Evolutionary conservation across 2,113 vertebrate genomes (phyloP).

Genomic region (Martes martes): DNA sequence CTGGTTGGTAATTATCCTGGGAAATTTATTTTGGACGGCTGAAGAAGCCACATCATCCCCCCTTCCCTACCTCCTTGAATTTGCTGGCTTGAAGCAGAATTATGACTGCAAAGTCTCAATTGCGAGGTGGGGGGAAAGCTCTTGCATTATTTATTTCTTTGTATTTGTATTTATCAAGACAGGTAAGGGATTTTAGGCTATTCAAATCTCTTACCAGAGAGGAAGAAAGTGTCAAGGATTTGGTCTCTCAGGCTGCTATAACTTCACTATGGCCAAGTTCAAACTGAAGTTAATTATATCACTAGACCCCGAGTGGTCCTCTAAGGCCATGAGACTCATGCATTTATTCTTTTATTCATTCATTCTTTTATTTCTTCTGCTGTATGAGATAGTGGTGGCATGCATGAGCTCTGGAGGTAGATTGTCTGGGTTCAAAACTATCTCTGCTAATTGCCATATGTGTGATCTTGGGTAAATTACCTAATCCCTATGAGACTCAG

Average conservation of each 20-base stretch:
- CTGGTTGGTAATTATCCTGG: slow-evolving; percentile 77
- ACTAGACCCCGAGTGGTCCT: background rate
- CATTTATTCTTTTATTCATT: slow-evolving; percentile 12
- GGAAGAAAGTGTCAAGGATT: slow-evolving; percentile 30
- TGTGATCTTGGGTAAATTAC: background rate
- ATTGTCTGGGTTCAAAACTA: background rate
- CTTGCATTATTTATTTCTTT: slow-evolving; percentile 74
- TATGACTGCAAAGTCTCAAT: slow-evolving; percentile 70
- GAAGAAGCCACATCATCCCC: slow-evolving; percentile 63
- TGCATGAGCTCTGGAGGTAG: background rate
- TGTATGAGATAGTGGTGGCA: background rate
- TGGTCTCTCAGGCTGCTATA: background rate
- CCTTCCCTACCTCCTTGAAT: slow-evolving; percentile 51
- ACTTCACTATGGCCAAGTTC: slow-evolving; percentile 58
- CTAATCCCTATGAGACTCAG: background rate
- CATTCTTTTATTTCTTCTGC: slow-evolving; percentile 7
- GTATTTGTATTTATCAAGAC: slow-evolving; percentile 67
- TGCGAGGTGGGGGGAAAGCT: slow-evolving; percentile 13
- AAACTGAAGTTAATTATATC: slow-evolving; percentile 53
- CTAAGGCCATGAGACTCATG: slow-evolving; percentile 6
- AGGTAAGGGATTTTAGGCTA: slow-evolving; percentile 52
- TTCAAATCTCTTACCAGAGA: slow-evolving; percentile 64
- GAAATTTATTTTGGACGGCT: slow-evolving; percentile 79
- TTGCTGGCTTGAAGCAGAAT: slow-evolving; percentile 76
- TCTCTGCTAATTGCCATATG: background rate